Evolutionary conservation across 2,797 vertebrate genomes (phyloP).

Genomic region (Falco berigora): DNA sequence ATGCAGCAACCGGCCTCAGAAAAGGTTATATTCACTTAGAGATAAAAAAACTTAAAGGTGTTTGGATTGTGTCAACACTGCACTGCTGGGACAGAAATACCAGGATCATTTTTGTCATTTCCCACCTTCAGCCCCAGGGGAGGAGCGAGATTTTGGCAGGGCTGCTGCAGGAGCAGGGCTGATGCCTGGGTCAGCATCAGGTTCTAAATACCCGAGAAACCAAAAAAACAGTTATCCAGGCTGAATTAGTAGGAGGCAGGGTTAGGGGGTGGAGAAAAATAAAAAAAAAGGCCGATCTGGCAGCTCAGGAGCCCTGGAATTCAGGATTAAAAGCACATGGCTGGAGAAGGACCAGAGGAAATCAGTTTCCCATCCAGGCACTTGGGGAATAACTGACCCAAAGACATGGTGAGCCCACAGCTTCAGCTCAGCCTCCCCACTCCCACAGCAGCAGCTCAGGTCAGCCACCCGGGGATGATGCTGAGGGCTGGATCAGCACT

Average conservation of each 20-base stretch:
- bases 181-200: not conserved
- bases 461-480: not conserved
- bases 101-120: not conserved
- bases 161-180: not conserved
- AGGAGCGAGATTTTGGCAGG: not conserved
- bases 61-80: fast-evolving
- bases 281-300: not conserved
- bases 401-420: fast-evolving
- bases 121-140: not conserved
- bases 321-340: not conserved
- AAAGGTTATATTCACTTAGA: not conserved
- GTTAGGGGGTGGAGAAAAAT: too few species aligned
- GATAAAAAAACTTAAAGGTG: not conserved
- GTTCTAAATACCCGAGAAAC: not conserved
- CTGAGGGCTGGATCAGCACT: not conserved
- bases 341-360: not conserved
- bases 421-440: not conserved
- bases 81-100: not conserved
- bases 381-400: not conserved
- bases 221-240: not conserved
- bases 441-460: not conserved
- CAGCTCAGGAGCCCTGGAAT: not conserved
- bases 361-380: not conserved
- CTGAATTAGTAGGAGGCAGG: not conserved
- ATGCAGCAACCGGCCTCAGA: not conserved